phyloP scores from a whole-genome alignment of 2,888 invertebrate species.

The Tenthredo mesomela region DNA sequence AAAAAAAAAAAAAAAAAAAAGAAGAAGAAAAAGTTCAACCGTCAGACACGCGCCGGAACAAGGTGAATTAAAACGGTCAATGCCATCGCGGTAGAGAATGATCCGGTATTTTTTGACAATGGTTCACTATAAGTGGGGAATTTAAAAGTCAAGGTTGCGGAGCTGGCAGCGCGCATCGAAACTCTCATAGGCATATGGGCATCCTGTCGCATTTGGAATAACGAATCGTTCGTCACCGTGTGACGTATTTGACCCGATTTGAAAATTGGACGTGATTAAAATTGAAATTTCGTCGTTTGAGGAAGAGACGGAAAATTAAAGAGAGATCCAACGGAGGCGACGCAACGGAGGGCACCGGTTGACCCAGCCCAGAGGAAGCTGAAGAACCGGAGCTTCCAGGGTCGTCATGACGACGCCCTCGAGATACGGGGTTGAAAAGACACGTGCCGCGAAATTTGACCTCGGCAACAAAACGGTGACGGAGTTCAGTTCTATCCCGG shows the following conservation, averaged over 20 bases:
- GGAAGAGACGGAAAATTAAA: neutral
- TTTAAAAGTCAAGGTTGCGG: slow-evolving; percentile 45
- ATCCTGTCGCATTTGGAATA: neutral
- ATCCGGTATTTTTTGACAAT: slow-evolving; percentile 33
- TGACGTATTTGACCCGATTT: neutral
- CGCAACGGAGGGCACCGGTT: neutral
- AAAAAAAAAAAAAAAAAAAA: neutral
- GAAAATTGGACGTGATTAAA: neutral
- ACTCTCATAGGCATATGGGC: neutral
- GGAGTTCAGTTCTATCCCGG: neutral
- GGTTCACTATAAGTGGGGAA: neutral
- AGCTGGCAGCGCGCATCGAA: neutral
- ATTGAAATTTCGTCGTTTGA: neutral
- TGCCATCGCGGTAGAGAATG: slow-evolving; percentile 9
- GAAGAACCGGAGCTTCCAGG: slow-evolving; percentile 29
- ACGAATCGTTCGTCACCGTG: neutral
- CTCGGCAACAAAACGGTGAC: slow-evolving; percentile 56
- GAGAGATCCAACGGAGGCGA: neutral
- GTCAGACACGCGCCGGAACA: slow-evolving; percentile 25
- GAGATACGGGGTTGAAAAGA: slow-evolving; percentile 37
- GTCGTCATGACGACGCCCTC: slow-evolving; percentile 53
- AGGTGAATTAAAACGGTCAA: slow-evolving; percentile 40
- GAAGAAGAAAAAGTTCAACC: neutral
- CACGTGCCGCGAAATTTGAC: slow-evolving; percentile 61
- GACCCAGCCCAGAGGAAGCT: neutral